phyloP scores from a whole-genome alignment of 2,113 vertebrate genomes.

The Grallaria varia region DNA sequence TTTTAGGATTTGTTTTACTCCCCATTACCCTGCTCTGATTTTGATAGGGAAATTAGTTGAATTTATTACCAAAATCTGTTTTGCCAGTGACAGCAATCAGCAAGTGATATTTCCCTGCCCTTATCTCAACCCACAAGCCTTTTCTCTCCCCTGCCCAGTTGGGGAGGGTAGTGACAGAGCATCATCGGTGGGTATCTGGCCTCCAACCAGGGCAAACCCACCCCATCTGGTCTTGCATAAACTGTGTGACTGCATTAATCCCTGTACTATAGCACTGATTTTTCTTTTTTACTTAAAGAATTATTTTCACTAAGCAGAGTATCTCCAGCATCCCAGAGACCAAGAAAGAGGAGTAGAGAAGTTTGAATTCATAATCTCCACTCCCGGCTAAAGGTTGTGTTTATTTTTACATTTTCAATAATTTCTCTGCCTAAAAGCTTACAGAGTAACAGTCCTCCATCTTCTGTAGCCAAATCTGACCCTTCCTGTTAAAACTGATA shows the following conservation, averaged over 20 bases:
- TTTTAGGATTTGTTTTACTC: not conserved
- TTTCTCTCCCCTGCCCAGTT: fast-evolving
- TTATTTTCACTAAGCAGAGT: not conserved
- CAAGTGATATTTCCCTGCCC: not conserved
- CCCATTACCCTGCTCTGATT: not conserved
- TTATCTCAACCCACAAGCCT: fast-evolving
- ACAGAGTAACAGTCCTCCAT: not conserved
- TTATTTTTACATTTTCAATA: not conserved
- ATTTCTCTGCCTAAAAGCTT: not conserved
- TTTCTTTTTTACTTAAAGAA: not conserved
- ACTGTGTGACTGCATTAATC: not conserved
- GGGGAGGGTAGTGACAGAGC: not conserved
- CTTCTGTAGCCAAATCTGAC: not conserved
- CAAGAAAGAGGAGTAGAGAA: not conserved
- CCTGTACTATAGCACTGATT: not conserved
- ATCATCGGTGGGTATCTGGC: not conserved
- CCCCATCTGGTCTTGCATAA: not conserved
- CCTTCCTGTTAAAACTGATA: not conserved
- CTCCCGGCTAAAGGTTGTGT: not conserved
- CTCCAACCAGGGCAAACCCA: not conserved
- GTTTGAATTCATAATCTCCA: not conserved
- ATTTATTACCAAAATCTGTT: not conserved
- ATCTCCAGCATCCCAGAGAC: not conserved
- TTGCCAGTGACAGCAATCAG: fast-evolving
- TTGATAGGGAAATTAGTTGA: not conserved